These are phyloP conservation scores for Tyto alba DNA, from an alignment of 2,113 vertebrate species.

Conservation along the genomic window DNA sequence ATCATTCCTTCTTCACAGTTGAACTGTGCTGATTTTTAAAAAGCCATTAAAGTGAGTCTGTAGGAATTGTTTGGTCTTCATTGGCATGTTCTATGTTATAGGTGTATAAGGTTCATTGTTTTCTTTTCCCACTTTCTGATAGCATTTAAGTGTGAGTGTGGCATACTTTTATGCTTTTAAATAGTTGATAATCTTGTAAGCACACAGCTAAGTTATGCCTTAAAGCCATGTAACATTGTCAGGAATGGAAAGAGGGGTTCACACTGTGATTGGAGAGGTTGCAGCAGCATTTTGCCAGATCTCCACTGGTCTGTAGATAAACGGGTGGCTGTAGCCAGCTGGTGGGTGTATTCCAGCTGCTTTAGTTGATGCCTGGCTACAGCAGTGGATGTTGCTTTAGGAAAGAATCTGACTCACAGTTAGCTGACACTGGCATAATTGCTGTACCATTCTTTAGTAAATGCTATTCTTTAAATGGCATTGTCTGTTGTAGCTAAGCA, in stretches of 20 bases:
- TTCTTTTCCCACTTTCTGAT: background rate
- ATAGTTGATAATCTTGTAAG: background rate
- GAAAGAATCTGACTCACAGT: background rate
- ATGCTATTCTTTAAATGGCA: background rate
- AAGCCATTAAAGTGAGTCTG: background rate
- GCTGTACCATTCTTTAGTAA: background rate
- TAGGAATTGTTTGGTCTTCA: background rate
- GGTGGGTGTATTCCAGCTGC: background rate
- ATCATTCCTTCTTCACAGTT: background rate
- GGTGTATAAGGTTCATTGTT: background rate
- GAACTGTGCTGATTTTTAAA: background rate
- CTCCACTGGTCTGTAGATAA: rapidly evolving
- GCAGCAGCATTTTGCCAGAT: background rate
- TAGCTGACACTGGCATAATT: background rate
- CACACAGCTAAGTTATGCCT: background rate
- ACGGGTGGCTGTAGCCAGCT: background rate
- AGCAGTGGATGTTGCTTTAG: background rate
- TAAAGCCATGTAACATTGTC: background rate
- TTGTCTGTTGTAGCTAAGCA: background rate
- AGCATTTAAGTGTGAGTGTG: background rate
- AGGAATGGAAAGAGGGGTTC: background rate
- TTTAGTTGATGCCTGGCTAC: background rate
- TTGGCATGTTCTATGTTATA: background rate
- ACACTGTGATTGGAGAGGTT: rapidly evolving
- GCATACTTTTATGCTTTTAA: background rate